Evolutionary conservation across 2,797 vertebrate species (phyloP), one percentile per base, ranked within the genome.

Genomic region (Antrozous pallidus): DNA sequence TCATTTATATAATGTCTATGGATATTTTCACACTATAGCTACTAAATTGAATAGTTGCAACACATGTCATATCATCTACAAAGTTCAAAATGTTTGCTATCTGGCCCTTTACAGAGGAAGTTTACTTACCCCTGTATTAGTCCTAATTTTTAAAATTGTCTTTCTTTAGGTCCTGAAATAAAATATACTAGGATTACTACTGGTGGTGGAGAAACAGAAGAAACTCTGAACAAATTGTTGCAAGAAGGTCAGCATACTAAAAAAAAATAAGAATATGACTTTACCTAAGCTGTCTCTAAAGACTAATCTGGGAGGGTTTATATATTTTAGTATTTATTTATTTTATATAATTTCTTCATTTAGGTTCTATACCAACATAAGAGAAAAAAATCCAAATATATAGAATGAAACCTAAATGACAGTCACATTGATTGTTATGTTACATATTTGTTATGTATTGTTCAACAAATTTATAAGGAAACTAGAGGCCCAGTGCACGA

Each of bases 201-300:
- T 69, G 98, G 97, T 69, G 97, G 97, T 22, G 36, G 95, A 94
- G 98, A 98, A 61, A 86, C 97, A 58, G 98, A 96, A 88, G 98
- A 98, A 77, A 97, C 98, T 5, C 88, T 99, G 42, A 98, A 98
- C 93, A 98, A 96, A 96, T 94, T 98, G 24, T 77, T 98, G 88
- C 98, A 98, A 93, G 98, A 98, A 98, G 99, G 99, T 99, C 82
- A 98, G 99, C 98, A 96, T 87, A 4, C 47, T 94, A 22, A 65
- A 67, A 61, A 58, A 47, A 94, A 65, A 17, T 26, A 36, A 28
- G 9, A 28, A 63, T 6, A 2, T 71, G 17, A n/a, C 24, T 17
- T 73, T 31, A 42, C 1, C 24, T 83, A 63, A 33, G 5, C 74
- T 51, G 24, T 73, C 58, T 84, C 31, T 38, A 56, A 63, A 61